Base-by-base conservation (phyloP, 2,888 invertebrate species). In the Chamaedrilus cognettii region DNA sequence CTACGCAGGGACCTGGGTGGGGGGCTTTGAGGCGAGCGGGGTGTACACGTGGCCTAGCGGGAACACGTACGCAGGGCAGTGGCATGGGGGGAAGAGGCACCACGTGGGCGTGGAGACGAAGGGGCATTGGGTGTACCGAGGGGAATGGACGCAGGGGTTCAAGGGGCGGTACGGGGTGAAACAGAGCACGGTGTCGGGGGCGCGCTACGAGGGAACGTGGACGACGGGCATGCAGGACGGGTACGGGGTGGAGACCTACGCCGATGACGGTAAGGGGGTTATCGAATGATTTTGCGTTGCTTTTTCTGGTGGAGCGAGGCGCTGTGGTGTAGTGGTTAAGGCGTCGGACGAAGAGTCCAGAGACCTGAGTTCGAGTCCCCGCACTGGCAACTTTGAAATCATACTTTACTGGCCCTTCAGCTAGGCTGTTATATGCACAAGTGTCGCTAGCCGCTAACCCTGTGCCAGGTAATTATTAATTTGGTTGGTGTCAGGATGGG, bases 31-130 rank as follows among this genome's bases (percentile, higher is more conserved):
- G 88, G 95, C 96, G 78, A 97, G 96, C 82, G 99, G 99, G 81
- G 93, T 85, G 49, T 86, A 86, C 77, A 85, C 85, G 42, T 86
- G 86, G 86, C 96, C 97, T 84, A 88, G 89, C 88, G 97, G 96
- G 63, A 95, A 95, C 83, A 90, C 93, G 76, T 97, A 91, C 87
- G 95, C 96, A 86, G 99, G 99, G 71, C 97, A 98, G 86, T 99
- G 99, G 99, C 97, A 96, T 86, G 98, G 97, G 85, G 99, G 99
- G 73, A 96, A 97, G 85, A 89, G 98, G 64, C 99, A 99, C 84
- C 99, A 98, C 11, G 87, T 98, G 80, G 99, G 99, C 70, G 93
- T 97, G 82, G 99, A 99, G 86, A 92, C 93, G 72, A 90, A 98
- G 72, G 97, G 97, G 56, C 89, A 96, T 65, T 98, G 98, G 94